Evolutionary conservation across 2,888 invertebrate species (phyloP).

Genomic region (Philonicus albiceps): DNA sequence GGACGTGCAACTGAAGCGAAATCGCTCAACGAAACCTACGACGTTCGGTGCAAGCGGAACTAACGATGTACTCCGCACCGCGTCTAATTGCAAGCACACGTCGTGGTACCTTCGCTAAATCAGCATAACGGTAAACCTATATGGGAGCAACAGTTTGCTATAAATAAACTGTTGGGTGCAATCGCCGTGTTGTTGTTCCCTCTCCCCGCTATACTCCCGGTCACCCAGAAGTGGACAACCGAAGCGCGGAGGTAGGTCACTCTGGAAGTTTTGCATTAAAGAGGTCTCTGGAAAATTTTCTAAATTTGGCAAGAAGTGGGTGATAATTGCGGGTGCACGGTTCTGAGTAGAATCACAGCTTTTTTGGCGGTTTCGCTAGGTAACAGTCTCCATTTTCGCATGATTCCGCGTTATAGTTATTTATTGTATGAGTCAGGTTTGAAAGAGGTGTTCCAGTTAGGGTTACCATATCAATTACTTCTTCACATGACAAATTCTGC

Average conservation of each 20-base stretch:
- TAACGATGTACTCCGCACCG: not conserved
- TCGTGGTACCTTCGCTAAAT: slow-evolving; percentile 4
- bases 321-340: not conserved
- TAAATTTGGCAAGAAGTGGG: not conserved
- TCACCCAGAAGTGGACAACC: not conserved
- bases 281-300: not conserved
- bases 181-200: not conserved
- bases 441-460: not conserved
- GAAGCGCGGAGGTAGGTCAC: not conserved
- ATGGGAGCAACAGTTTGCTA: not conserved
- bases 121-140: slow-evolving; percentile 22
- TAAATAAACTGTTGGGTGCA: not conserved
- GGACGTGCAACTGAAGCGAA: not conserved
- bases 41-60: not conserved
- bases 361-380: not conserved
- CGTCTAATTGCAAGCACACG: slow-evolving; percentile 5
- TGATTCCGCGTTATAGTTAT: not conserved
- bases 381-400: not conserved
- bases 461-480: not conserved
- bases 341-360: not conserved
- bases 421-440: not conserved
- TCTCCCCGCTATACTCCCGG: not conserved
- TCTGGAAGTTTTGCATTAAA: not conserved
- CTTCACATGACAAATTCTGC: not conserved
- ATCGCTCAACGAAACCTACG: not conserved